These are phyloP conservation scores for Panthera leo DNA, from an alignment of 2,113 vertebrate genomes.

Conservation along the genomic window DNA sequence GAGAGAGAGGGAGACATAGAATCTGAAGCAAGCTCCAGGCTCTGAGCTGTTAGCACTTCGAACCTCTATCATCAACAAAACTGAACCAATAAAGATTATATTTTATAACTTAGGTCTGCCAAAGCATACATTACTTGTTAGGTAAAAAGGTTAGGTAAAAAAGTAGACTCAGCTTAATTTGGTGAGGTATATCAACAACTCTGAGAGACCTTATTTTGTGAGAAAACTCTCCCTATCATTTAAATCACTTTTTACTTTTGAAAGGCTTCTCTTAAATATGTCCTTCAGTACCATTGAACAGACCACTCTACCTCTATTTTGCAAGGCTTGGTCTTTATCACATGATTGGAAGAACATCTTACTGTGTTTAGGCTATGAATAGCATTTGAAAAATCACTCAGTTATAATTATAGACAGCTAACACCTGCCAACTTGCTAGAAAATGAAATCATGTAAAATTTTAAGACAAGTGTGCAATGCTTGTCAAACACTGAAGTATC, in stretches of 20 bases:
- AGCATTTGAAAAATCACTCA: constrained; percentile 80
- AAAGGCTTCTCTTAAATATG: constrained; percentile 36
- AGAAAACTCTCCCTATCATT: constrained; percentile 28
- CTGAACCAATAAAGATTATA: constrained; percentile 11
- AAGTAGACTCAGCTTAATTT: constrained; percentile 42
- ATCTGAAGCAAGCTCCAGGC: too few relatives aligned
- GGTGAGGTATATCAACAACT: constrained; percentile 1
- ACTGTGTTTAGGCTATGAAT: constrained; percentile 79
- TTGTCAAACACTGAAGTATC: constrained; percentile 58
- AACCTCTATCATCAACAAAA: constrained; percentile 38
- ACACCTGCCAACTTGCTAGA: constrained; percentile 78
- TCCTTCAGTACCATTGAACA: constrained; percentile 33
- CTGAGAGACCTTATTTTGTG: background rate
- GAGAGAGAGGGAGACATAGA: too few relatives aligned
- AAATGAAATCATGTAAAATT: constrained; percentile 80
- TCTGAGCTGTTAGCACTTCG: background rate
- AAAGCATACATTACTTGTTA: background rate
- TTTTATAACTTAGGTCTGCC: constrained; percentile 33
- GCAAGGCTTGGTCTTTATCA: constrained; percentile 71
- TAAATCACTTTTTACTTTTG: constrained; percentile 49
- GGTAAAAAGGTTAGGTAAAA: constrained; percentile 37
- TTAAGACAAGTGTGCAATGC: constrained; percentile 60
- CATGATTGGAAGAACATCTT: constrained; percentile 75
- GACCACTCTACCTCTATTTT: constrained; percentile 63
- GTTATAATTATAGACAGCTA: constrained; percentile 79